Percentiles rank a stretch among this genome's conserved stretches.
Evolutionary conservation across 2,797 vertebrate species (phyloP).

Genomic region (Rhincodon typus): DNA sequence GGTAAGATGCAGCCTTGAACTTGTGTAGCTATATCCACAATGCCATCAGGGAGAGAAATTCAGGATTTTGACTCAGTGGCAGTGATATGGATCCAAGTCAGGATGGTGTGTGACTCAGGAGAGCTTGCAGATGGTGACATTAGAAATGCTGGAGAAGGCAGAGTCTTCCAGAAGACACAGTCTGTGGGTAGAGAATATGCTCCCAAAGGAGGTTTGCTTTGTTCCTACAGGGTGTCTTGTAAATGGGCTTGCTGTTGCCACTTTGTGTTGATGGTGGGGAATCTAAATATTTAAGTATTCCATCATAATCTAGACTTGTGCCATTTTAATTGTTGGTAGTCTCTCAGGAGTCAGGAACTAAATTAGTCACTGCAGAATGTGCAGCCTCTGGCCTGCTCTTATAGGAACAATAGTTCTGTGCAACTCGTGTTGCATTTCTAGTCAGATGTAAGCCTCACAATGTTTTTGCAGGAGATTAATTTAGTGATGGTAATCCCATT

Average conservation of each 20-base stretch:
- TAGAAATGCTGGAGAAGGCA: too few relatives aligned
- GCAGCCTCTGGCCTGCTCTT: neutral
- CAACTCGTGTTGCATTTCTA: neutral
- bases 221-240: too few relatives aligned
- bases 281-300: neutral
- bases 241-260: neutral
- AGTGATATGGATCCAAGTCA: neutral
- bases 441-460: neutral
- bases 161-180: too few relatives aligned
- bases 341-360: neutral
- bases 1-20: too few relatives aligned
- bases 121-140: neutral
- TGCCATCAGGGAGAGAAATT: neutral
- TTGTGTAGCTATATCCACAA: neutral
- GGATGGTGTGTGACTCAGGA: neutral
- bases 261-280: neutral
- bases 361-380: neutral
- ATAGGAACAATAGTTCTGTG: neutral
- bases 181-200: neutral
- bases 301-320: neutral
- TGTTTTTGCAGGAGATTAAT: neutral
- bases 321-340: too few relatives aligned
- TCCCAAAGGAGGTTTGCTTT: neutral
- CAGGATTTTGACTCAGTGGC: neutral
- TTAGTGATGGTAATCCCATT: neutral